A percentile compares a stretch with the other conserved stretches of the same genome.
phyloP scores from a whole-genome alignment of 2,797 vertebrate genomes.

The Champsocephalus gunnari region DNA sequence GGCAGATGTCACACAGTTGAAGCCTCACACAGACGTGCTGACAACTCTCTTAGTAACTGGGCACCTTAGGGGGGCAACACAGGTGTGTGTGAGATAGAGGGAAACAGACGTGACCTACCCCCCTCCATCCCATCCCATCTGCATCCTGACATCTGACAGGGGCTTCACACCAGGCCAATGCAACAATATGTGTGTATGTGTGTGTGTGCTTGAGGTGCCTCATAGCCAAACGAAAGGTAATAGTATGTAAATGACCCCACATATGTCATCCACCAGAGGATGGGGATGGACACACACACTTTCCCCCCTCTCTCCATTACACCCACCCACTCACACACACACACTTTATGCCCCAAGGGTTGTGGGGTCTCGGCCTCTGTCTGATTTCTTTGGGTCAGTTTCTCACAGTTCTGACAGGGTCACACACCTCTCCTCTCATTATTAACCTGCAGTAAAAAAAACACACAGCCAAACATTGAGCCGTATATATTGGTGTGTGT shows the following conservation, averaged over 20 bases:
- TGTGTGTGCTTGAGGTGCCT: conserved; percentile 26
- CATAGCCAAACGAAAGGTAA: conserved; percentile 69
- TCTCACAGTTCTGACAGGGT: conserved; percentile 82
- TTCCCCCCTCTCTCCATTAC: not conserved
- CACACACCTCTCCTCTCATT: conserved; percentile 80
- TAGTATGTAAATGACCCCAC: conserved; percentile 81
- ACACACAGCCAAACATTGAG: conserved; percentile 60
- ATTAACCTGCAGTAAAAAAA: conserved; percentile 78
- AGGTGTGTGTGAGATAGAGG: conserved; percentile 60
- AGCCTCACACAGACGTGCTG: conserved; percentile 73
- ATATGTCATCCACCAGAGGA: conserved; percentile 72
- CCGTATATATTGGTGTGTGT: conserved; percentile 44
- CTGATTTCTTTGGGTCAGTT: conserved; percentile 83
- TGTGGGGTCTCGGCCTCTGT: conserved; percentile 74
- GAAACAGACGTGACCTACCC: conserved; percentile 76
- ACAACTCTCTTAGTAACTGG: conserved; percentile 84
- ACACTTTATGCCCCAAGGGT: conserved; percentile 68
- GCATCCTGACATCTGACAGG: conserved; percentile 84
- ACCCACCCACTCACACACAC: conserved; percentile 14
- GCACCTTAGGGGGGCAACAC: conserved; percentile 72
- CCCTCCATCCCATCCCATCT: conserved; percentile 74
- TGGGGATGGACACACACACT: conserved; percentile 64
- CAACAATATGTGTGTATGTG: conserved; percentile 50
- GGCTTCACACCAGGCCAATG: conserved; percentile 72
- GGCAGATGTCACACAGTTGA: conserved; percentile 85